Evolutionary conservation across 1,140 invertebrate species (phyloP).

Genomic region (Drosophila oshimai): DNA sequence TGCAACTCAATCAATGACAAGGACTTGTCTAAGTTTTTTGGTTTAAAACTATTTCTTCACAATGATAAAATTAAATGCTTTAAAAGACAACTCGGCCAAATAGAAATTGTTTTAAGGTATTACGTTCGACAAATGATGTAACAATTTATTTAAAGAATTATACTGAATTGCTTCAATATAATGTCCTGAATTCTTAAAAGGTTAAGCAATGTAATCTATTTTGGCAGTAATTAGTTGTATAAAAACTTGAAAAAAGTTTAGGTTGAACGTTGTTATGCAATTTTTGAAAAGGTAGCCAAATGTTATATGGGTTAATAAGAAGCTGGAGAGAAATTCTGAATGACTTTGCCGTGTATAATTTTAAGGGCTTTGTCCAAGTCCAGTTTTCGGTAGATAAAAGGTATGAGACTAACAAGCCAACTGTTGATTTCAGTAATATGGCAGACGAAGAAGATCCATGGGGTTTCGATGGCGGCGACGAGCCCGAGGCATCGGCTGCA

Average conservation of each 20-base stretch:
- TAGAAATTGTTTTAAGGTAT: background rate
- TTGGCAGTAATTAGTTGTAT: background rate
- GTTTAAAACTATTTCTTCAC: background rate
- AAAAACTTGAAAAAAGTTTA: background rate
- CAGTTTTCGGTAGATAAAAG: too few relatives aligned
- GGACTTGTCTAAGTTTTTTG: background rate
- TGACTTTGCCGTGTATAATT: too few relatives aligned
- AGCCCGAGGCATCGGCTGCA: slow-evolving; percentile 21
- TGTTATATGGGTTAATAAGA: too few relatives aligned
- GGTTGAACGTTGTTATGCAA: background rate
- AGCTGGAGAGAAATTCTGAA: too few relatives aligned
- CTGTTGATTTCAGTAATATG: slow-evolving; percentile 50
- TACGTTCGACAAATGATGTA: background rate
- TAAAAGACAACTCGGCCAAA: background rate
- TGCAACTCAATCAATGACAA: background rate
- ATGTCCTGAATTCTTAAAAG: background rate
- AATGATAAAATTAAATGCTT: too few relatives aligned
- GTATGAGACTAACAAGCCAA: background rate
- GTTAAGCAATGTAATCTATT: background rate
- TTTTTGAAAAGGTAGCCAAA: background rate
- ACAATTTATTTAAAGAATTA: background rate
- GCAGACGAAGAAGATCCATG: slow-evolving; percentile 82
- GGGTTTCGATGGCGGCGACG: slow-evolving; percentile 70
- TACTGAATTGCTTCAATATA: background rate
- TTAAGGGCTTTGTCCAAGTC: background rate